Percentiles rank a stretch among this genome's conserved stretches.
Evolutionary conservation across 53 echinoderm and acorn worm species (phyloP).

Genomic region (Temnopleurus reevesii): DNA sequence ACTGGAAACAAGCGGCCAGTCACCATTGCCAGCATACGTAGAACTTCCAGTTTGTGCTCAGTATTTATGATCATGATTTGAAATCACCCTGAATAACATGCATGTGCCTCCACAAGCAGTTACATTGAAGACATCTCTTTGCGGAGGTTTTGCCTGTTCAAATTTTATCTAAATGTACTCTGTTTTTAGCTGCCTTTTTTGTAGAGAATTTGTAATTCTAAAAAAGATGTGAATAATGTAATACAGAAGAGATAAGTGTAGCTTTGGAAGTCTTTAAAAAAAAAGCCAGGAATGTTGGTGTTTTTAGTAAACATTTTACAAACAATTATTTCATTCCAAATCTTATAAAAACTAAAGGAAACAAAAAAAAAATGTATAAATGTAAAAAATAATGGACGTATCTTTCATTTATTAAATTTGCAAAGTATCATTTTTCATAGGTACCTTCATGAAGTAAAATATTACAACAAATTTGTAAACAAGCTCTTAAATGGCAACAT

Average conservation of each 20-base stretch:
- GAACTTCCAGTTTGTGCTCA: neutral
- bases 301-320: no score
- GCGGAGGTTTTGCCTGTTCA: neutral
- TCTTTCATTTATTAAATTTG: no score
- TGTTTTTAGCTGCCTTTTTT: neutral
- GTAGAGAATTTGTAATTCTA: neutral
- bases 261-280: neutral
- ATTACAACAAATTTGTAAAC: no score
- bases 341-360: no score
- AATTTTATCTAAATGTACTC: neutral
- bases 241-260: neutral
- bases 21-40: neutral
- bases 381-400: no score
- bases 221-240: neutral
- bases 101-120: constrained; percentile 5
- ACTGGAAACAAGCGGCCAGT: constrained; percentile 27
- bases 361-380: no score
- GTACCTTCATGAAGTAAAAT: no score
- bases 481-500: no score
- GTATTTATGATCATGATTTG: constrained; percentile 7
- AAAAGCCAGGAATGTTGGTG: neutral
- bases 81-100: neutral
- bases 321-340: no score
- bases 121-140: neutral
- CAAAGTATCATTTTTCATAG: no score